Percentiles rank a stretch among this genome's conserved stretches.
These are phyloP conservation scores for Drosophila triauraria DNA, from an alignment of 1,140 invertebrate species.

Conservation along the genomic window DNA sequence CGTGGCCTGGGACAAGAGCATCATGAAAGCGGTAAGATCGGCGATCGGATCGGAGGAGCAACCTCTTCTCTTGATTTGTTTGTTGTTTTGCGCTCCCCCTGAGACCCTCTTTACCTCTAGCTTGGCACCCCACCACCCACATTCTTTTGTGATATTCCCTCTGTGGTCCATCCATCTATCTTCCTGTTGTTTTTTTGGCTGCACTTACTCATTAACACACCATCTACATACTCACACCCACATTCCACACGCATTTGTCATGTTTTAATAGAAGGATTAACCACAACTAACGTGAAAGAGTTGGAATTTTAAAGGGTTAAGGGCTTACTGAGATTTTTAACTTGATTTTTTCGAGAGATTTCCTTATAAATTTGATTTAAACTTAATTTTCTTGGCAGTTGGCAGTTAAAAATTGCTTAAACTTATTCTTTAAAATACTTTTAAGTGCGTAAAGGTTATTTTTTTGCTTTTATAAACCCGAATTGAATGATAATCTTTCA, in stretches of 20 bases:
- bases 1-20: slow-evolving; percentile 99
- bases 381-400: too few species aligned
- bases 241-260: slow-evolving; percentile 16
- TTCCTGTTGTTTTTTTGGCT: slow-evolving; percentile 28
- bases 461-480: too few species aligned
- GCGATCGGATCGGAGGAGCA: background rate
- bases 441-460: too few species aligned
- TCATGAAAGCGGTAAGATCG: slow-evolving; percentile 97
- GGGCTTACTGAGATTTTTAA: background rate
- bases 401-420: background rate
- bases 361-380: background rate
- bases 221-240: background rate
- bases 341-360: background rate
- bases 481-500: too few species aligned
- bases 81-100: background rate
- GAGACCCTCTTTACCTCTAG: slow-evolving; percentile 2
- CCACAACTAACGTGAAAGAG: slow-evolving; percentile 1
- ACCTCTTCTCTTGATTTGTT: slow-evolving; percentile 6
- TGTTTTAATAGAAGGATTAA: background rate
- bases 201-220: slow-evolving; percentile 13
- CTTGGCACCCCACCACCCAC: slow-evolving; percentile 10
- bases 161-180: slow-evolving; percentile 13
- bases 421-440: background rate
- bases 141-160: background rate
- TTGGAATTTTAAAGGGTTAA: background rate